Evolutionary conservation across 2,888 invertebrate genomes (phyloP).

Genomic region (Leucozona laternaria): DNA sequence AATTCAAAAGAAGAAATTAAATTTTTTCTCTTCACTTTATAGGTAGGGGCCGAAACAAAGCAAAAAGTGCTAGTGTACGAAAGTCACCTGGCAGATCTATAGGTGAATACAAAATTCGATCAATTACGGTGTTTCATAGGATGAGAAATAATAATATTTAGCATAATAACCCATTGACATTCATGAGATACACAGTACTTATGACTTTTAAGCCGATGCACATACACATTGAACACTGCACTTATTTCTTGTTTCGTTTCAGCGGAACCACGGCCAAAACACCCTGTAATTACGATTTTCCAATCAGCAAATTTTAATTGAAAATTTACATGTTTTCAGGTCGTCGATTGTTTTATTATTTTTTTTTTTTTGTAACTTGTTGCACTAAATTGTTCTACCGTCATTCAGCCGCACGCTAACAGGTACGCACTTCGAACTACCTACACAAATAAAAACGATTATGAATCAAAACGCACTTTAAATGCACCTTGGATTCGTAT

Average conservation of each 20-base stretch:
- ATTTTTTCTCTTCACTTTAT: background rate
- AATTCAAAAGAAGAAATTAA: background rate
- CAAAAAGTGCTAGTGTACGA: background rate
- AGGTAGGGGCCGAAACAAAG: background rate
- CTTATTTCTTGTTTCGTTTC: background rate
- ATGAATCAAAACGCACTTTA: conserved; percentile 9
- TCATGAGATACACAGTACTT: background rate
- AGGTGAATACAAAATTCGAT: background rate
- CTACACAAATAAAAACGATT: background rate
- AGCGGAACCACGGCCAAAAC: background rate
- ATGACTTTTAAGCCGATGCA: too few relatives aligned
- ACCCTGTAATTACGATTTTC: conserved; percentile 31
- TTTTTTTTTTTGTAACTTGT: background rate
- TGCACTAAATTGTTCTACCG: conserved; percentile 25
- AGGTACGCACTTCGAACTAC: background rate
- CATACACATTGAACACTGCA: background rate
- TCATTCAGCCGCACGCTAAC: background rate
- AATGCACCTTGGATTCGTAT: background rate
- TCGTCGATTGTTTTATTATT: background rate
- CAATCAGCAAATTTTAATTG: conserved; percentile 39
- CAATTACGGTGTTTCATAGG: background rate
- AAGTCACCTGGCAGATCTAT: background rate
- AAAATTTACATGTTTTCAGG: conserved; percentile 11
- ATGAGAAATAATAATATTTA: background rate
- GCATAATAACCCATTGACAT: background rate